Conservation (phyloP, 2,797 vertebrate species). For the Cheracebus regulus region DNA sequence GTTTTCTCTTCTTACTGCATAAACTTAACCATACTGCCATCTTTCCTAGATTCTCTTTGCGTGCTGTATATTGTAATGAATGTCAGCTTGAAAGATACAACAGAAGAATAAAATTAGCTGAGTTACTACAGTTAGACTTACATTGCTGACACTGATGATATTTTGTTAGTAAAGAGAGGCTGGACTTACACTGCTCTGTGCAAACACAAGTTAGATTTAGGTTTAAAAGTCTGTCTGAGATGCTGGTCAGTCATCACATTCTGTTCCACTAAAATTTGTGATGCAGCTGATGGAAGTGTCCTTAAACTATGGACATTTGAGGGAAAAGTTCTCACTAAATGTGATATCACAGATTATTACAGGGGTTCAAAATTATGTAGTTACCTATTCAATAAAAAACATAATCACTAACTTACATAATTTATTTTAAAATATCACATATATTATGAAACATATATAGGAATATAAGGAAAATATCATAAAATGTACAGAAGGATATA, state of each 20-base stretch:
- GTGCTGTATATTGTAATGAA: no score
- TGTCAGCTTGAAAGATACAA: not conserved
- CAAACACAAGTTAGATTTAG: not conserved
- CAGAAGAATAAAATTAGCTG: not conserved
- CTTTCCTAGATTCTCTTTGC: not conserved
- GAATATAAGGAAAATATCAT: not conserved
- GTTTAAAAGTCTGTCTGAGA: not conserved
- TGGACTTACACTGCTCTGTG: not conserved
- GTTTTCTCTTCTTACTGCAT: not conserved
- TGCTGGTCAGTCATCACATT: not conserved
- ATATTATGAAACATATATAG: not conserved
- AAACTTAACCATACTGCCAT: accelerated
- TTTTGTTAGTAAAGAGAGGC: not conserved
- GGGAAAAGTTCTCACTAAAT: not conserved
- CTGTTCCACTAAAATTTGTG: not conserved
- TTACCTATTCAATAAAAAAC: not conserved
- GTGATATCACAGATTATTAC: not conserved
- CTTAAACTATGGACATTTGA: not conserved
- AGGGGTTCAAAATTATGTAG: not conserved
- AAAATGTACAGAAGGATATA: not conserved
- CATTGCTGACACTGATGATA: not conserved
- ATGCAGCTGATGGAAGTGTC: not conserved
- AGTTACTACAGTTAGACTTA: not conserved
- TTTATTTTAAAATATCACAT: not conserved
- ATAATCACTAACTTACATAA: not conserved